Evolutionary conservation across 2,888 invertebrate species (phyloP).

Genomic region (Leucophenga montana): DNA sequence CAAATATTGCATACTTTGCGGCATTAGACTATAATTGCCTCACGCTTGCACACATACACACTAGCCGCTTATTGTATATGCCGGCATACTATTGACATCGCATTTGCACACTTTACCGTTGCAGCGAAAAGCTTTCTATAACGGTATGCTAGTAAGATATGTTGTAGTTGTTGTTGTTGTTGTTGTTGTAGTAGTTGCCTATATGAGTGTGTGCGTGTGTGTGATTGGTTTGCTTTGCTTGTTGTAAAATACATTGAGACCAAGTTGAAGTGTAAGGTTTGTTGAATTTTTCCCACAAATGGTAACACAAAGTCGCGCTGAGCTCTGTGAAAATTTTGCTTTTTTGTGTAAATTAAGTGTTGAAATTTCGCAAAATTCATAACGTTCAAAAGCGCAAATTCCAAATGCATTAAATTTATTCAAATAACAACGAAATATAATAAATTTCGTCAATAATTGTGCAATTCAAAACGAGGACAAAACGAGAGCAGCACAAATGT

Average conservation of each 20-base stretch:
- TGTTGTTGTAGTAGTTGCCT: constrained; percentile 21
- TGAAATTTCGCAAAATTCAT: constrained; percentile 36
- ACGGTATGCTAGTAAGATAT: too few species aligned
- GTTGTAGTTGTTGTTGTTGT: constrained; percentile 38
- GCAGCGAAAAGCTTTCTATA: neutral
- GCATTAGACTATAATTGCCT: too few species aligned
- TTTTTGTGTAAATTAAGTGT: constrained; percentile 12
- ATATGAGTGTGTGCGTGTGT: constrained; percentile 28
- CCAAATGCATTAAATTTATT: constrained; percentile 24
- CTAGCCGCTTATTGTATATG: neutral
- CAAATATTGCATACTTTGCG: too few species aligned
- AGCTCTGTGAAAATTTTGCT: constrained; percentile 61
- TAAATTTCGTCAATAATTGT: constrained; percentile 19
- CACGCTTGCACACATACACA: constrained; percentile 33
- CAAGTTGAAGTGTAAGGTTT: constrained; percentile 66
- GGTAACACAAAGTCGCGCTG: constrained; percentile 70
- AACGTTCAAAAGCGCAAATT: constrained; percentile 33
- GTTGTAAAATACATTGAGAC: constrained; percentile 61
- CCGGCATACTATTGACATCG: neutral
- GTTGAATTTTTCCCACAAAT: constrained; percentile 72
- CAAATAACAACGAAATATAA: constrained; percentile 7
- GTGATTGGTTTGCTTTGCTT: constrained; percentile 48
- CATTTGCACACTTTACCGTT: neutral
- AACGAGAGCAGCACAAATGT: neutral
- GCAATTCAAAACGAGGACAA: constrained; percentile 3